phyloP scores from a whole-genome alignment of 1,140 invertebrate species.

The Atta colombica region DNA sequence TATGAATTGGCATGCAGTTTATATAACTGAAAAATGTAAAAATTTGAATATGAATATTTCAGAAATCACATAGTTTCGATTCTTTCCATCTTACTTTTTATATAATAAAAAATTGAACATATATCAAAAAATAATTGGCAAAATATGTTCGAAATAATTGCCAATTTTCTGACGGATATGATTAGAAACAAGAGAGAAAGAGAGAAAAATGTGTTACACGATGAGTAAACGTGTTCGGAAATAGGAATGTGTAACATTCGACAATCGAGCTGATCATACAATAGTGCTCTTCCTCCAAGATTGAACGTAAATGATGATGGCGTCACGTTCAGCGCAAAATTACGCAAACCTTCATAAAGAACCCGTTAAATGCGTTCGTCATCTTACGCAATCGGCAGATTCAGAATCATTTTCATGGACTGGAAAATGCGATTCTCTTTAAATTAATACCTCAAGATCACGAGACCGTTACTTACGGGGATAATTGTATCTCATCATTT shows the following conservation, averaged over 20 bases:
- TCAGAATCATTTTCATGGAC: conserved; percentile 55
- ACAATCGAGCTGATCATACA: not conserved
- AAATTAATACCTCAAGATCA: not conserved
- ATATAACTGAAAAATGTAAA: not conserved
- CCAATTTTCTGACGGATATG: not conserved
- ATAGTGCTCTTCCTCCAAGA: conserved; percentile 16
- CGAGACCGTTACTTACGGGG: conserved; percentile 18
- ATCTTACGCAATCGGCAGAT: conserved; percentile 55
- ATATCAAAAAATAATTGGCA: not conserved
- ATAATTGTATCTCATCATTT: conserved; percentile 53
- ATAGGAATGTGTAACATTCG: conserved; percentile 38
- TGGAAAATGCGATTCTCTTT: not conserved
- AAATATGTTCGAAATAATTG: not conserved
- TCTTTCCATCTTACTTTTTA: not conserved
- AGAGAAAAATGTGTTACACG: not conserved
- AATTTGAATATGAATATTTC: not conserved
- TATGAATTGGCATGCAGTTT: too few relatives aligned
- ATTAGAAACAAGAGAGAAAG: not conserved
- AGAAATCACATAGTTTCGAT: not conserved
- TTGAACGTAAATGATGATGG: conserved; percentile 31
- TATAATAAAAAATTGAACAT: not conserved
- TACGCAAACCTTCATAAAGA: conserved; percentile 63
- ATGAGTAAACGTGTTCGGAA: conserved; percentile 1
- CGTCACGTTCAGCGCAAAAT: conserved; percentile 26
- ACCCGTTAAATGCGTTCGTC: conserved; percentile 24